Base-by-base conservation (phyloP, 1,140 invertebrate genomes). In the Whitmania pigra region DNA sequence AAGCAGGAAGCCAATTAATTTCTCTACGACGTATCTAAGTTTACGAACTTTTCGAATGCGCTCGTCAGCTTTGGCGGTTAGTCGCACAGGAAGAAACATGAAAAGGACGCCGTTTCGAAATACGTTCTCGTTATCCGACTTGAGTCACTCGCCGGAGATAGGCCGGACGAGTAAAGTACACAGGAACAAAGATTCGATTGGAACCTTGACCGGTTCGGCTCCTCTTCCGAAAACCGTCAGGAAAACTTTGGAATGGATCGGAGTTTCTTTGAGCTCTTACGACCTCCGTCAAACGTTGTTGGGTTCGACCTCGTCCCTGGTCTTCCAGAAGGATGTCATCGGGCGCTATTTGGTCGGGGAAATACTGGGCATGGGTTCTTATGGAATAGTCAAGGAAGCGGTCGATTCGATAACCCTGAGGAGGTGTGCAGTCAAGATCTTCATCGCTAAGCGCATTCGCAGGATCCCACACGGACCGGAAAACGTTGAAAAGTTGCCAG, bases 361-460 rank as follows among this genome's bases (percentile, higher is more conserved):
- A 25, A 25, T 63, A 31, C 18, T 63, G 57, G 57, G 57, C 2
- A 63, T 63, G 22, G 57, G 57, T 13, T 63, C 57, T 0, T 63
- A 63, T 18, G 57, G 57, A 13, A 63, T 63, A 4, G 57, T 63
- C 22, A 63, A 63, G 29, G 22, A 63, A 22, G 22, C 22, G 5
- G 1, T 63, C 9, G 57, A 63, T 63, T 63, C 57, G 22, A 63
- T 63, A 22, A 18, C 57, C 11, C 57, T 63, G 22, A 63, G 57
- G 57, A 63, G 57, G 22, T 25, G 22, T 13, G 57, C 57, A 13
- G 57, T 63, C 57, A 63, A 63, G 29, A 63, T 63, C 11, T 63
- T 63, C 57, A 63, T 63, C 29, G 57, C 57, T 11, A 63, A 63
- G 15, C 57, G 57, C 57, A 63, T 63, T n/a, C 22, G 57, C 11